Base-by-base conservation (phyloP, 1,140 invertebrate genomes). In the Sitophilus oryzae region DNA sequence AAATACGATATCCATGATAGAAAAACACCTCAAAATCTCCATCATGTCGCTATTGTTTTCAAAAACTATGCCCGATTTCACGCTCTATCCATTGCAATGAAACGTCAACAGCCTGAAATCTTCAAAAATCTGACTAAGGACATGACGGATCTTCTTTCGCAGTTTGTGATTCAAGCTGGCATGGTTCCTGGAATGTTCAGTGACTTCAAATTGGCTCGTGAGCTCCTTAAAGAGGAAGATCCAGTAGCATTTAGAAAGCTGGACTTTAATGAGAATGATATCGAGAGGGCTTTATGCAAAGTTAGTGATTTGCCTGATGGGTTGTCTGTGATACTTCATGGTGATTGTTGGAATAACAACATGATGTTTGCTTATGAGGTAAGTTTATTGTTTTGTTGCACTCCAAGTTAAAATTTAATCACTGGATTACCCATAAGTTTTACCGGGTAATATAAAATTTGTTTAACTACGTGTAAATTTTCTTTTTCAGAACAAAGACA, bases 311-410 rank as follows among this genome's bases (percentile, higher is more conserved):
- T 48, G 11, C 23, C 47, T 16, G 51, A 59, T 35, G 52, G 55
- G 2, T 36, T 59, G 15, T 58, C 59, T 19, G 74, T 77, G 0
- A 58, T 78, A 9, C 68, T 73, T 43, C 77, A 79, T 59, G 77
- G 77, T 6, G 77, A 79, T 60, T 75, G 76, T 20, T 79, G 76
- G 76, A 72, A 73, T 9, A 79, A 78, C 55, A 79, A 79, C 53
- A 75, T 79, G 56, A 71, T 79, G 70, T 79, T 77, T 59, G 72
- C 74, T 65, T 76, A 77, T 52, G 52, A 73, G 20, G 68, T 65
- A 55, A 51, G 51, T 23, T 30, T 21, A 42, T 59, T 1, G 30
- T 22, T 38, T 5, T 38, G 4, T 15, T 14, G 43, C 9, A 6
- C 18, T 38, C 20, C 6, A 8, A 37, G 16, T 19, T 9, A 35